Conservation (phyloP, 2,888 invertebrate genomes). For the Eupithecia abbreviata region DNA sequence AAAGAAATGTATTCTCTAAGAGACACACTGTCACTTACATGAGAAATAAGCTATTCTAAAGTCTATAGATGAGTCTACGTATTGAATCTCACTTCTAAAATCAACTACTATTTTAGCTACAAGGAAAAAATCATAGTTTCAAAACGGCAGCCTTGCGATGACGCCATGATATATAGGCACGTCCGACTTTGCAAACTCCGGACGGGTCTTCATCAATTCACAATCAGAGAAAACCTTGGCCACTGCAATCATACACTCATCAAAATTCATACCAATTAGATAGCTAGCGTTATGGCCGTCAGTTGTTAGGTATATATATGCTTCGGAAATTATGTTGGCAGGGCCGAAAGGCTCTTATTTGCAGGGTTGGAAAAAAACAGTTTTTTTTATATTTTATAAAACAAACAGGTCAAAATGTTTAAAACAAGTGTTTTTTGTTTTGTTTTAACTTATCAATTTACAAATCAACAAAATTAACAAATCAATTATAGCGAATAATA, state of each 20-base stretch:
- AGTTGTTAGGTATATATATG: constrained; percentile 10
- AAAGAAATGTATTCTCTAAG: too few relatives aligned
- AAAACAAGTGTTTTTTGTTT: too few relatives aligned
- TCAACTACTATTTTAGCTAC: neutral
- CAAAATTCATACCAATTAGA: constrained; percentile 36
- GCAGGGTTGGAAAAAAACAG: too few relatives aligned
- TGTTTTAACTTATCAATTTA: too few relatives aligned
- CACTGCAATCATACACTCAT: constrained; percentile 31
- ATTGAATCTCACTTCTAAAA: neutral
- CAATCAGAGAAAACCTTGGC: constrained; percentile 25
- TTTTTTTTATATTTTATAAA: too few relatives aligned
- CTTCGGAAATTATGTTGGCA: constrained; percentile 23
- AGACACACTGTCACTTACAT: too few relatives aligned
- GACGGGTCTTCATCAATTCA: constrained; percentile 9
- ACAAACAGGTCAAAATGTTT: too few relatives aligned
- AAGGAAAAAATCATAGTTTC: neutral
- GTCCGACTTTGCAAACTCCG: constrained; percentile 16
- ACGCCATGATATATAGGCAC: constrained; percentile 21
- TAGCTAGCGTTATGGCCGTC: constrained; percentile 16
- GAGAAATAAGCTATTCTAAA: too few relatives aligned
- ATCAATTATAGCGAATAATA: too few relatives aligned
- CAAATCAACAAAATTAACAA: too few relatives aligned
- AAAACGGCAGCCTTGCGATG: constrained; percentile 6
- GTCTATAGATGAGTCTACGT: too few relatives aligned
- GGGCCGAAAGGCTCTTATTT: constrained; percentile 18